phyloP scores from a whole-genome alignment of 30 jellyfish, hydroid and myxozoan species.

The Nemopilema nomurai region DNA sequence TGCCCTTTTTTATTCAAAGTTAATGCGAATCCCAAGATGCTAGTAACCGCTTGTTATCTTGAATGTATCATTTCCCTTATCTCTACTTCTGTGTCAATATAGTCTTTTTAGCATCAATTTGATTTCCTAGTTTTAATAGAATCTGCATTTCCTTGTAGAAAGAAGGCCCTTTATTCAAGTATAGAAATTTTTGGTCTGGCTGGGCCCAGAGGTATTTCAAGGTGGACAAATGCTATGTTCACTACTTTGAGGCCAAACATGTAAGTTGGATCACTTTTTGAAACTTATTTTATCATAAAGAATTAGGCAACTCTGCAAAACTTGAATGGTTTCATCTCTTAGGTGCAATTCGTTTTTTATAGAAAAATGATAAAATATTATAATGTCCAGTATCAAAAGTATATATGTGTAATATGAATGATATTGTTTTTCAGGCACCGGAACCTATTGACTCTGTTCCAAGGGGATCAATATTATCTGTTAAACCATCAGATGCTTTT shows the following conservation, averaged over 20 bases:
- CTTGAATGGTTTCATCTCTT: no score
- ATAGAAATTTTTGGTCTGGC: conserved; percentile 87
- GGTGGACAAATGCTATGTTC: conserved; percentile 88
- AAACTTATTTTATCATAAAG: no score
- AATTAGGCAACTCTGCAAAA: no score
- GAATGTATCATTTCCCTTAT: no score
- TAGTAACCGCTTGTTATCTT: no score
- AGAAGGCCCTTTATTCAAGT: conserved; percentile 88
- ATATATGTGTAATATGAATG: no score
- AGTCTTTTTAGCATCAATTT: not conserved
- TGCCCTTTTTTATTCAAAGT: not conserved
- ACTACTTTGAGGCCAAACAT: conserved; percentile 88
- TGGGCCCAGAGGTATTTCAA: conserved; percentile 88
- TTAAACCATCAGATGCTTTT: conserved; percentile 86
- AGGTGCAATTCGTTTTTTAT: no score
- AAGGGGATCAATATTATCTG: conserved; percentile 75
- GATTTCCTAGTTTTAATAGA: not conserved
- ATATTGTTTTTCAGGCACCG: conserved; percentile 70
- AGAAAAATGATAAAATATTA: no score
- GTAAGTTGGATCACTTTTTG: conserved; percentile 49
- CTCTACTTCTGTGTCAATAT: no score
- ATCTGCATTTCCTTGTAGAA: conserved; percentile 62
- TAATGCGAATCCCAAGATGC: no score
- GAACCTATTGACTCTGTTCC: conserved; percentile 89
- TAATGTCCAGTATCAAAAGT: no score